Conservation (phyloP, 1,140 invertebrate species). For the Chelonus insularis region DNA sequence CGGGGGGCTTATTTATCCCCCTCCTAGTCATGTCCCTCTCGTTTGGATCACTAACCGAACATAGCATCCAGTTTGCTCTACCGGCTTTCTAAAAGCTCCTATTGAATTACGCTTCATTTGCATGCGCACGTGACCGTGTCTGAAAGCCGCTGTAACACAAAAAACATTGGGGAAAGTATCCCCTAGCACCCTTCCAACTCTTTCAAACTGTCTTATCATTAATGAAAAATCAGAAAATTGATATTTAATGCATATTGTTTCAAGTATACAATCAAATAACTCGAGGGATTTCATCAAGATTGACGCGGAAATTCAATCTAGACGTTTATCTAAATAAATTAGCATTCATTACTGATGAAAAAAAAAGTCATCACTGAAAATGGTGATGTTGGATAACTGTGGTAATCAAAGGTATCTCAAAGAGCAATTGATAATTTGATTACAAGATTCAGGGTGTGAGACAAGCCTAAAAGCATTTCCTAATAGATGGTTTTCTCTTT, state of each 20-base stretch:
- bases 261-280: background rate
- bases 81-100: slow-evolving; percentile 25
- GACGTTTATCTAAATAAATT: background rate
- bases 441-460: slow-evolving; percentile 24
- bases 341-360: background rate
- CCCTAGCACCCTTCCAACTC: background rate
- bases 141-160: background rate
- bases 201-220: background rate
- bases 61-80: slow-evolving; percentile 11
- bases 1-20: background rate
- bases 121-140: slow-evolving; percentile 27
- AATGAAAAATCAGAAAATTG: background rate
- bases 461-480: slow-evolving; percentile 30
- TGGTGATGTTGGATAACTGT: background rate
- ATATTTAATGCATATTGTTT: slow-evolving; percentile 3
- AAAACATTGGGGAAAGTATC: background rate
- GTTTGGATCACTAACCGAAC: background rate
- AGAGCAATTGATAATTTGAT: slow-evolving; percentile 24
- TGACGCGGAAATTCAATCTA: background rate
- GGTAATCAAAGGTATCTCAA: background rate
- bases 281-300: background rate
- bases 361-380: background rate
- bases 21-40: background rate
- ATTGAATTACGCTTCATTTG: slow-evolving; percentile 29
- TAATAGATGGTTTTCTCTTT: slow-evolving; percentile 10